Evolutionary conservation across 2,888 invertebrate genomes (phyloP).

Genomic region (Papilio demoleus): DNA sequence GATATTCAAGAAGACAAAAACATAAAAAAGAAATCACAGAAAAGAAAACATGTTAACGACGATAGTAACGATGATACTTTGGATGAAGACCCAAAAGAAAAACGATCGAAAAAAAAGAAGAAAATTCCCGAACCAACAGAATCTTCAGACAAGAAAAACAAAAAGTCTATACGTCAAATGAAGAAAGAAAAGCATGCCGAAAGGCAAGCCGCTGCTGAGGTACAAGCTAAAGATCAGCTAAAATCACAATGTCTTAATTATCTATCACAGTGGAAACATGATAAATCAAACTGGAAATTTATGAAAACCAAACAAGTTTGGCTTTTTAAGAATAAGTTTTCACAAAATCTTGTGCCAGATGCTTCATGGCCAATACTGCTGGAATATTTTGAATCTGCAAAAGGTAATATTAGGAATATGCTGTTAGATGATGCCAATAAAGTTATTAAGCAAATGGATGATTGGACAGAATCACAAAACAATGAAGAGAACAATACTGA

Average conservation of each 20-base stretch:
- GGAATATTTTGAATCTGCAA: conserved; percentile 88
- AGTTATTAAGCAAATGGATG: conserved; percentile 85
- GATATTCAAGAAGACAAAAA: conserved; percentile 45
- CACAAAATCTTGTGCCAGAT: conserved; percentile 83
- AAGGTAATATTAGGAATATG: conserved; percentile 86
- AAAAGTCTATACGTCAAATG: conserved; percentile 85
- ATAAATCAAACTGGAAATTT: conserved; percentile 89
- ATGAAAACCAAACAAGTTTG: conserved; percentile 91
- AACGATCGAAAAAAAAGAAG: conserved; percentile 69
- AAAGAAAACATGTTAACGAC: conserved; percentile 43
- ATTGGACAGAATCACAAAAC: conserved; percentile 72
- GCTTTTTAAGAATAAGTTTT: conserved; percentile 87
- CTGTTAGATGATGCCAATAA: conserved; percentile 86
- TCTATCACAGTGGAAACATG: conserved; percentile 89
- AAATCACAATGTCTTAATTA: conserved; percentile 86
- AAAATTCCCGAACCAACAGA: conserved; percentile 58
- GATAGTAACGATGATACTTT: conserved; percentile 56
- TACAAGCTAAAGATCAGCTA: conserved; percentile 79
- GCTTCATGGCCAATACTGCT: conserved; percentile 86
- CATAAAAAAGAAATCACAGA: conserved; percentile 41
- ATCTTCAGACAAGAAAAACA: conserved; percentile 66
- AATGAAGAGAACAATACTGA: conserved; percentile 52
- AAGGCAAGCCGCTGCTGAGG: conserved; percentile 80
- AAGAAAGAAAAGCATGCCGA: conserved; percentile 86
- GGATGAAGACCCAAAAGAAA: conserved; percentile 60